Evolutionary conservation across 2,888 invertebrate genomes (phyloP).

Genomic region (Metalampra italica): DNA sequence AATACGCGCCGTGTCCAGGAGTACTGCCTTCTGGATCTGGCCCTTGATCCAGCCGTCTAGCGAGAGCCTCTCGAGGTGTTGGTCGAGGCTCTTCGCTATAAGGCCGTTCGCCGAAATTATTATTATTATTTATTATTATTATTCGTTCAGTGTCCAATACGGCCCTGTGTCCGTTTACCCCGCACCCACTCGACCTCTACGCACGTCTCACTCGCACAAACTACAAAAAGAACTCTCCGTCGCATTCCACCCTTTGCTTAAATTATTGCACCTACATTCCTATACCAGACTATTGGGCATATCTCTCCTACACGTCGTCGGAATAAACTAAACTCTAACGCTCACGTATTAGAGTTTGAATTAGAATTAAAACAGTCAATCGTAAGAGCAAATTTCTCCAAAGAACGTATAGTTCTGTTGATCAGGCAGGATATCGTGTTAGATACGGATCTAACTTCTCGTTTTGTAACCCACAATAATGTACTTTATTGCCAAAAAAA

Average conservation of each 20-base stretch:
- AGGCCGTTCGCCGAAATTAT: too few species aligned
- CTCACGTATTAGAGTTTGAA: conserved; percentile 22
- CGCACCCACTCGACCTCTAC: conserved; percentile 72
- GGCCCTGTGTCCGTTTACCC: conserved; percentile 66
- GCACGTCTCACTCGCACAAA: conserved; percentile 78
- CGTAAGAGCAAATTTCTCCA: conserved; percentile 56
- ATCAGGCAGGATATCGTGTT: conserved; percentile 48
- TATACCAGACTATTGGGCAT: conserved; percentile 36
- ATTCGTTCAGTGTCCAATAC: conserved; percentile 23
- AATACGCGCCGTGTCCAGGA: too few species aligned
- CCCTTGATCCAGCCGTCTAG: too few species aligned
- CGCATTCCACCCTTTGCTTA: conserved; percentile 77
- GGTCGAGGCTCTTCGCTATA: too few species aligned
- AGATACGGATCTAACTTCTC: conserved; percentile 57
- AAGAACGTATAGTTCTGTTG: conserved; percentile 56
- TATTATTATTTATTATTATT: too few species aligned
- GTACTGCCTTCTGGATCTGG: too few species aligned
- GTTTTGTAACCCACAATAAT: conserved; percentile 20
- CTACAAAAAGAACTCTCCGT: conserved; percentile 76
- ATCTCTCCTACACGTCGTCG: conserved; percentile 27
- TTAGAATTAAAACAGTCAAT: conserved; percentile 16
- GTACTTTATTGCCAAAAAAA: conserved; percentile 17
- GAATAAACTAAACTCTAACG: conserved; percentile 34
- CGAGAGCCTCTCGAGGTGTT: too few species aligned
- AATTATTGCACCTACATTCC: conserved; percentile 72